phyloP scores from a whole-genome alignment of 1,140 invertebrate species.

The Nephila pilipes region DNA sequence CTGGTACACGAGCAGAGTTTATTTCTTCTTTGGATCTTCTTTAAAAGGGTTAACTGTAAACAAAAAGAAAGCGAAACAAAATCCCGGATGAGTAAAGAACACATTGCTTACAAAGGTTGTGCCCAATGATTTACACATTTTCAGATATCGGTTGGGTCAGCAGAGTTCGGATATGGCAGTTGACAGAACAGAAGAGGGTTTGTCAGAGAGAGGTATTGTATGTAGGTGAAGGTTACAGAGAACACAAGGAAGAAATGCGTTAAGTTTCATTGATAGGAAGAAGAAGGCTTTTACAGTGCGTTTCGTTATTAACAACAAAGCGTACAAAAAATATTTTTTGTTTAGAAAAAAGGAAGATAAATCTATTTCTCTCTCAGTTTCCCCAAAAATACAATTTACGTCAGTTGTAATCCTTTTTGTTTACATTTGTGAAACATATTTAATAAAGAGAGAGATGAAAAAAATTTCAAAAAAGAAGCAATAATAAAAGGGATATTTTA shows the following conservation, averaged over 20 bases:
- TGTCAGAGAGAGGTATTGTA: background rate
- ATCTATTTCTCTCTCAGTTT: too few species aligned
- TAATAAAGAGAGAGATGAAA: background rate
- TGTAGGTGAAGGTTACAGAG: constrained; percentile 22
- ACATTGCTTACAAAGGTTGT: constrained; percentile 42
- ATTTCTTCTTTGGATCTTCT: constrained; percentile 55
- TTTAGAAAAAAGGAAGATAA: too few species aligned
- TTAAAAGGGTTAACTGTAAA: constrained; percentile 64
- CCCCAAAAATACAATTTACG: background rate
- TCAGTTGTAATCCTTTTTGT: background rate
- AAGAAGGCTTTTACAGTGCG: background rate
- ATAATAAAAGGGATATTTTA: too few species aligned
- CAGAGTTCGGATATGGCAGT: background rate
- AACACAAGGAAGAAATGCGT: background rate
- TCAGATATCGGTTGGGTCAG: background rate
- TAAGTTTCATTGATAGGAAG: too few species aligned
- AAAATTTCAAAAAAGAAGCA: background rate
- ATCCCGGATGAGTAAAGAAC: constrained; percentile 20
- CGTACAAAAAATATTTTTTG: background rate
- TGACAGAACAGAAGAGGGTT: constrained; percentile 4
- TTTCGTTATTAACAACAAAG: background rate
- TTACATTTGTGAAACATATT: background rate
- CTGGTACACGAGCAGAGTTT: constrained; percentile 52
- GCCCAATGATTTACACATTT: constrained; percentile 46
- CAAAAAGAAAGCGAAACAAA: constrained; percentile 61